Evolutionary conservation across 2,113 vertebrate genomes (phyloP).

Genomic region (Halichoerus grypus): DNA sequence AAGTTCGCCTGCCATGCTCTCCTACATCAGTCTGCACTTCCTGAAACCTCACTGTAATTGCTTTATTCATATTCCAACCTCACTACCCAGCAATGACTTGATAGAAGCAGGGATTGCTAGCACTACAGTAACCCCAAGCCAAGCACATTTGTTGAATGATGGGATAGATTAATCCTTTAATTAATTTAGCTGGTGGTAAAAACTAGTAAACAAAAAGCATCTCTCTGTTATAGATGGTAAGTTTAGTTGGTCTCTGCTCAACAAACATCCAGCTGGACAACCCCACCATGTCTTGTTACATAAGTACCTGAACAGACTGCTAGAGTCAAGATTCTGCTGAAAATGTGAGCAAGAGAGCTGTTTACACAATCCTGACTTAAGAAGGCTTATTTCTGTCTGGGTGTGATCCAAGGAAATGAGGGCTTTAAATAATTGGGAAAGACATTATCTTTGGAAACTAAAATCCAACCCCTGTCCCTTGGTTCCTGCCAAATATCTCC

Average conservation of each 20-base stretch:
- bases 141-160: neutral
- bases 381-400: constrained; percentile 61
- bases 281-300: neutral
- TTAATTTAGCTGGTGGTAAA: constrained; percentile 59
- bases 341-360: constrained; percentile 3
- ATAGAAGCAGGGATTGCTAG: neutral
- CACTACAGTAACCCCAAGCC: neutral
- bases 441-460: constrained; percentile 77
- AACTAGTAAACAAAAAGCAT: constrained; percentile 22
- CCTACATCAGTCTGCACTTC: neutral
- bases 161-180: constrained; percentile 47
- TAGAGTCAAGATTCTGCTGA: neutral
- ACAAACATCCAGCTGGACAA: neutral
- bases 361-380: constrained; percentile 14
- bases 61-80: neutral
- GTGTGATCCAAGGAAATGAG: constrained; percentile 53
- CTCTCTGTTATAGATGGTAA: neutral
- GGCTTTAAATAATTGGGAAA: constrained; percentile 74
- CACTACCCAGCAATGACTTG: neutral
- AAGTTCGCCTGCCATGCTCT: neutral
- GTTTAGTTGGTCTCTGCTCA: neutral
- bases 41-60: neutral
- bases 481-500: constrained; percentile 73
- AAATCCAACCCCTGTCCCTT: constrained; percentile 69
- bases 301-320: neutral